Conservation (phyloP, 2,797 vertebrate genomes). For the Clarias pachynema region DNA sequence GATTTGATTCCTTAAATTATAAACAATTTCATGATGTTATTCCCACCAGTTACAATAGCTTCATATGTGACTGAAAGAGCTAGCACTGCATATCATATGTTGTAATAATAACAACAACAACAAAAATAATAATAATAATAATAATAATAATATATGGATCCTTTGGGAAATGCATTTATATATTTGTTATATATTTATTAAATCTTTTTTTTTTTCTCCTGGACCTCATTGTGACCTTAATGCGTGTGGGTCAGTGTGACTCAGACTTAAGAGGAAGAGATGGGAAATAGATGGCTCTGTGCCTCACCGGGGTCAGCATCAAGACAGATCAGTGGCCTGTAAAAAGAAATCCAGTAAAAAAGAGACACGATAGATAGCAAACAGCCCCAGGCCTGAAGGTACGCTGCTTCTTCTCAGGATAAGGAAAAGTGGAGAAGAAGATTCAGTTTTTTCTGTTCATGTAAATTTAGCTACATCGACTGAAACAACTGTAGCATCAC, state of each 20-base stretch:
- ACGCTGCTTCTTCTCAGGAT: conserved; percentile 30
- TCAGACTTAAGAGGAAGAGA: conserved; percentile 51
- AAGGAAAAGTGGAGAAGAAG: background rate
- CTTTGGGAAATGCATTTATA: too few species aligned
- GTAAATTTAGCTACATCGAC: background rate
- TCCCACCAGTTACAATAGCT: too few species aligned
- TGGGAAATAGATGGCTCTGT: conserved; percentile 45
- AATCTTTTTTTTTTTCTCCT: conserved; percentile 28
- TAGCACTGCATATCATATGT: too few species aligned
- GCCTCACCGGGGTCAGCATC: conserved; percentile 45
- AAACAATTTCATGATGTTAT: too few species aligned
- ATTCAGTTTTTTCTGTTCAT: background rate
- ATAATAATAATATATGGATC: too few species aligned
- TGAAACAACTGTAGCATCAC: background rate
- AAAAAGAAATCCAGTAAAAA: conserved; percentile 52
- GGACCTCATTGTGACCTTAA: conserved; percentile 56
- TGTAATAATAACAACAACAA: too few species aligned
- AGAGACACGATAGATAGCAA: conserved; percentile 44
- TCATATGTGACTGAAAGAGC: too few species aligned
- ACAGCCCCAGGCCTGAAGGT: conserved; percentile 32
- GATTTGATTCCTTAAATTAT: too few species aligned
- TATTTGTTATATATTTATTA: too few species aligned
- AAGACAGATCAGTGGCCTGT: conserved; percentile 55
- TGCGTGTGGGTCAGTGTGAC: conserved; percentile 52
- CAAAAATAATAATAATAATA: too few species aligned